Percentiles rank a stretch among this genome's conserved stretches.
These are phyloP conservation scores for Drosophila carrolli DNA, from an alignment of 1,140 invertebrate genomes.

Conservation along the genomic window DNA sequence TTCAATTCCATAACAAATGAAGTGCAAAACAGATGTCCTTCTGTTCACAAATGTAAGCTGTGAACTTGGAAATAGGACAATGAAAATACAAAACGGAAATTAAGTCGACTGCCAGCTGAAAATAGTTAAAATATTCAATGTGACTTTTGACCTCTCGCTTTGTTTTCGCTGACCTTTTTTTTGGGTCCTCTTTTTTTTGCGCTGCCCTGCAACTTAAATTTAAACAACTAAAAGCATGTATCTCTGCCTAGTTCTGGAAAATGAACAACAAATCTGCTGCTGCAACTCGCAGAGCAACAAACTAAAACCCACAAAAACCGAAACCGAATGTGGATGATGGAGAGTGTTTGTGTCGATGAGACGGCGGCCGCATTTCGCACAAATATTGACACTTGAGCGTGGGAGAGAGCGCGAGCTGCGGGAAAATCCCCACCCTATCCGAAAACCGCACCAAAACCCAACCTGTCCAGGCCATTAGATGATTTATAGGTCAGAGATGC, in stretches of 20 bases:
- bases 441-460: slow-evolving; percentile 26
- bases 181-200: slow-evolving; percentile 2
- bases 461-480: slow-evolving; percentile 73
- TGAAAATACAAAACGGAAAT: slow-evolving; percentile 66
- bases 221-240: slow-evolving; percentile 71
- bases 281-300: slow-evolving; percentile 32
- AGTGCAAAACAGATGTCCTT: slow-evolving; percentile 77
- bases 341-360: slow-evolving; percentile 75
- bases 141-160: slow-evolving; percentile 36
- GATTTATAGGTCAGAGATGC: slow-evolving; percentile 74
- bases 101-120: slow-evolving; percentile 50
- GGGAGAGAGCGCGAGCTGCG: neutral
- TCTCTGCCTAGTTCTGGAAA: slow-evolving; percentile 16
- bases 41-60: slow-evolving; percentile 25
- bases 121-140: slow-evolving; percentile 39
- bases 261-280: slow-evolving; percentile 41
- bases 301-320: slow-evolving; percentile 50
- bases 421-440: neutral
- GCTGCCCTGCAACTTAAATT: slow-evolving; percentile 61
- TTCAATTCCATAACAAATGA: slow-evolving; percentile 79
- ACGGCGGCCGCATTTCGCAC: slow-evolving; percentile 79
- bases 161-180: slow-evolving; percentile 2
- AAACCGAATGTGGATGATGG: slow-evolving; percentile 58
- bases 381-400: slow-evolving; percentile 77
- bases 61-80: slow-evolving; percentile 24